Conservation (phyloP, 2,113 vertebrate genomes). For the Columba janthina region DNA sequence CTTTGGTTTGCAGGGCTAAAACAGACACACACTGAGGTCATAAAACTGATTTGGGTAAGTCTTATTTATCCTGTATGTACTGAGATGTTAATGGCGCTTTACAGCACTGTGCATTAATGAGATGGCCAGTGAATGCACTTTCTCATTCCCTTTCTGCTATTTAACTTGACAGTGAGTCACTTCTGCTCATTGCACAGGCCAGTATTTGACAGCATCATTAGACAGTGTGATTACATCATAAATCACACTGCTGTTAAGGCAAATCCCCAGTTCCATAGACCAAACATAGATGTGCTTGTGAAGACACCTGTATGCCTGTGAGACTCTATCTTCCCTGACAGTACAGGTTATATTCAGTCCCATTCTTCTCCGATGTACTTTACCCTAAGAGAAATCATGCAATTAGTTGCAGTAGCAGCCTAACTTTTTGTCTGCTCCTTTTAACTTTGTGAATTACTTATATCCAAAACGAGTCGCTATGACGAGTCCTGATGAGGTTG, state of each 20-base stretch:
- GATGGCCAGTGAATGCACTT: background rate
- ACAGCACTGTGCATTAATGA: background rate
- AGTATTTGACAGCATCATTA: slow-evolving; percentile 7
- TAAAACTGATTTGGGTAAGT: background rate
- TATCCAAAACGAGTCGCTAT: background rate
- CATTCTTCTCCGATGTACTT: background rate
- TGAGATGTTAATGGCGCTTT: background rate
- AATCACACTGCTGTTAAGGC: background rate
- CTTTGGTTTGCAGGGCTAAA: background rate
- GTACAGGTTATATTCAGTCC: background rate
- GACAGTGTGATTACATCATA: slow-evolving; percentile 2
- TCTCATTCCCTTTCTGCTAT: background rate
- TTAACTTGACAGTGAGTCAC: slow-evolving; percentile 22
- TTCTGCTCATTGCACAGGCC: background rate
- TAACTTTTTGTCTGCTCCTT: background rate
- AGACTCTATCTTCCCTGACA: background rate
- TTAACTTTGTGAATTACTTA: background rate
- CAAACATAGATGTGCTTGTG: background rate
- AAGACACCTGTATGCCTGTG: background rate
- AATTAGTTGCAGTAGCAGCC: background rate
- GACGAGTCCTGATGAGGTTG: background rate
- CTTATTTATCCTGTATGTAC: background rate
- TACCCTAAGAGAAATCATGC: background rate
- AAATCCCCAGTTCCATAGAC: background rate
- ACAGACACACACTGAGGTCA: background rate